Percentiles rank a stretch among this genome's conserved stretches.
These are phyloP conservation scores for Callyntrura guangdongensis DNA, from an alignment of 2,888 invertebrate genomes.

Conservation along the genomic window DNA sequence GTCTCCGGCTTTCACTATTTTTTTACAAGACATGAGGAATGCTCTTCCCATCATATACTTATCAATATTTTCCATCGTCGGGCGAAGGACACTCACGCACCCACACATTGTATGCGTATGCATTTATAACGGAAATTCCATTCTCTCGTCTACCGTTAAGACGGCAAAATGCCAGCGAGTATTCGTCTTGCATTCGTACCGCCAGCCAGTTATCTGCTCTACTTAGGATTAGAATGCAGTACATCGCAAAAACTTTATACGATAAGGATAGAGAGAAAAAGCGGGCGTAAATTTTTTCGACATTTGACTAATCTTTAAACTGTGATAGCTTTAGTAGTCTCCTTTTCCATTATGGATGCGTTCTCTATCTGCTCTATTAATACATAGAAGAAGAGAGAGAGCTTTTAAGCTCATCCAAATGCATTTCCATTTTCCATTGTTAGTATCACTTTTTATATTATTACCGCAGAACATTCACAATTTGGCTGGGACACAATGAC, in stretches of 20 bases:
- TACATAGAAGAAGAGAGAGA: background rate
- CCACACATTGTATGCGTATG: background rate
- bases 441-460: constrained; percentile 17
- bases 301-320: constrained; percentile 51
- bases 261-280: background rate
- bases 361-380: background rate
- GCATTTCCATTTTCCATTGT: constrained; percentile 19
- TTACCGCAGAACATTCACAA: background rate
- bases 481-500: constrained; percentile 35
- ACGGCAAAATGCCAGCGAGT: background rate
- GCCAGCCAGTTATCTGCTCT: no score
- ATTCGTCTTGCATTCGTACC: background rate
- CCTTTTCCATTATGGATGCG: background rate
- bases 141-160: background rate
- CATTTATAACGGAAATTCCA: no score
- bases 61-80: constrained; percentile 3
- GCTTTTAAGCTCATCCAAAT: background rate
- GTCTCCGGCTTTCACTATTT: constrained; percentile 20
- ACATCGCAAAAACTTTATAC: background rate
- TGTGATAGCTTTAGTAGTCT: background rate
- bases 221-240: no score
- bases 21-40: constrained; percentile 51
- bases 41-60: constrained; percentile 61
- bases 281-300: constrained; percentile 53
- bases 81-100: background rate